Evolutionary conservation across 2,113 vertebrate genomes (phyloP).

Genomic region (Epinephelus lanceolatus): DNA sequence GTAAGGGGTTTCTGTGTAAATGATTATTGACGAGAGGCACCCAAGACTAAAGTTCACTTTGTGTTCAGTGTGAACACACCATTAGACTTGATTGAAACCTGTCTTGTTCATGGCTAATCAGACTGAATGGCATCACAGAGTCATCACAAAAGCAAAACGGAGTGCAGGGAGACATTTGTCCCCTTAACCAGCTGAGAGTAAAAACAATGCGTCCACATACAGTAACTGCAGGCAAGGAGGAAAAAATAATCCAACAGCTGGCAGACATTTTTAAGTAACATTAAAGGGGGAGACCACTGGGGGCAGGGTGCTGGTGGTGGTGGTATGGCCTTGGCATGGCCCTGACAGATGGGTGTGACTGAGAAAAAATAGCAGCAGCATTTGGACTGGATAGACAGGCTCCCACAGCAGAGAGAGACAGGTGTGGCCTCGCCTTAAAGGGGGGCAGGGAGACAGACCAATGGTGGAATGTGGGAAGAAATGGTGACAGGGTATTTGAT

Average conservation of each 20-base stretch:
- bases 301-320: slow-evolving; percentile 54
- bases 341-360: slow-evolving; percentile 77
- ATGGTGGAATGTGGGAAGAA: slow-evolving; percentile 70
- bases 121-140: background rate
- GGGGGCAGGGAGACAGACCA: slow-evolving; percentile 49
- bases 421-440: slow-evolving; percentile 77
- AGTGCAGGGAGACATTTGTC: slow-evolving; percentile 9
- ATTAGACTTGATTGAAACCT: background rate
- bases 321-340: slow-evolving; percentile 65
- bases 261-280: slow-evolving; percentile 50
- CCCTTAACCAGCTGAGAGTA: background rate
- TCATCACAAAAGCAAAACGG: background rate
- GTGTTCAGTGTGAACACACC: no score
- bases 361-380: slow-evolving; percentile 80
- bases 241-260: slow-evolving; percentile 68
- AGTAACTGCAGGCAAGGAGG: slow-evolving; percentile 30
- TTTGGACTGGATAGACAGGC: slow-evolving; percentile 78
- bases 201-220: slow-evolving; percentile 11
- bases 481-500: slow-evolving; percentile 39
- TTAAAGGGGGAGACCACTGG: slow-evolving; percentile 55
- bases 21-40: no score
- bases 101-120: background rate
- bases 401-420: slow-evolving; percentile 78
- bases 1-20: background rate
- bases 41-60: no score